Evolutionary conservation across 2,113 vertebrate genomes (phyloP).

Genomic region (Fulmarus glacialis): DNA sequence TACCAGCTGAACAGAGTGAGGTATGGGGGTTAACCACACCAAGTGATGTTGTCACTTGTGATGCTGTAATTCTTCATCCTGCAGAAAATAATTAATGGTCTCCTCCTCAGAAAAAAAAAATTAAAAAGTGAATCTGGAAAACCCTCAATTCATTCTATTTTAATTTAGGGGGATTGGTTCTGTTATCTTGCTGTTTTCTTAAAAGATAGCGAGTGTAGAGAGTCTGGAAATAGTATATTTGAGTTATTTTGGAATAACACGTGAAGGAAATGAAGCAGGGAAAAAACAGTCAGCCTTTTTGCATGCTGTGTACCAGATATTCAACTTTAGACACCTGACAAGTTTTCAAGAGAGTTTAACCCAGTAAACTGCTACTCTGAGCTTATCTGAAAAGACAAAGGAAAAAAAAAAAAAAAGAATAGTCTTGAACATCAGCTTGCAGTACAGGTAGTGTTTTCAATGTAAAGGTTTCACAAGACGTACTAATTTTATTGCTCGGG

Average conservation of each 20-base stretch:
- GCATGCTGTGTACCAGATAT: neutral
- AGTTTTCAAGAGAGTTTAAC: neutral
- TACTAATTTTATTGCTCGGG: neutral
- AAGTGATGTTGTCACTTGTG: neutral
- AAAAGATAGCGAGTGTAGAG: neutral
- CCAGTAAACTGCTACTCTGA: neutral
- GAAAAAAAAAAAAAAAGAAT: neutral
- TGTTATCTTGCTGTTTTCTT: neutral
- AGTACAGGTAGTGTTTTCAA: neutral
- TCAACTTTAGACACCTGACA: neutral
- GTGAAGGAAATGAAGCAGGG: neutral
- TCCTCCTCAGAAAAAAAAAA: neutral
- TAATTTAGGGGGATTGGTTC: neutral
- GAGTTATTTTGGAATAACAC: neutral
- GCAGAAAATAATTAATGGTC: neutral
- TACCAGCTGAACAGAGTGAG: neutral
- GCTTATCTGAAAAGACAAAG: neutral
- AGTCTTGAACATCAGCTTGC: neutral
- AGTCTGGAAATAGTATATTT: neutral
- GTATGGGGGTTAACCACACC: neutral
- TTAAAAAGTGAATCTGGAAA: neutral
- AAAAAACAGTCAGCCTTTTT: neutral
- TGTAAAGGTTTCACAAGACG: neutral
- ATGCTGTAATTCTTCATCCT: neutral
- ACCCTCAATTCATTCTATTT: neutral